Evolutionary conservation across 1,140 invertebrate genomes (phyloP).

Genomic region (Hyphantria cunea): DNA sequence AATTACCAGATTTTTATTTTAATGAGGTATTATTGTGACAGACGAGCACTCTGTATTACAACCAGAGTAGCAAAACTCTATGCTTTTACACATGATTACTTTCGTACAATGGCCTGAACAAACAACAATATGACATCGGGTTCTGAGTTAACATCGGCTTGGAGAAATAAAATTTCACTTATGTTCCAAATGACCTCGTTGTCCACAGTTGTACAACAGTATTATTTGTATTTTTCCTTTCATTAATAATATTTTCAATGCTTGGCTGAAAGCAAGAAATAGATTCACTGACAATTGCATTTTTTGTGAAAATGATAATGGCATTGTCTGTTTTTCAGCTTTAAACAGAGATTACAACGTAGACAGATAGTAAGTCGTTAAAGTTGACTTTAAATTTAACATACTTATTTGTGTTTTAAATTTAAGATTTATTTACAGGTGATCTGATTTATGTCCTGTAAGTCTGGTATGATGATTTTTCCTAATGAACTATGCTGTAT

Average conservation of each 20-base stretch:
- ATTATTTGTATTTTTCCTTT: slow-evolving; percentile 25
- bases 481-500: no score
- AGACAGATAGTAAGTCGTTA: background rate
- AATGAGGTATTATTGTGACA: no score
- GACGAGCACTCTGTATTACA: no score
- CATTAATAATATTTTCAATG: slow-evolving; percentile 25
- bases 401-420: no score
- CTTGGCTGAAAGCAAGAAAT: slow-evolving; percentile 21
- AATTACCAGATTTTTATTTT: slow-evolving; percentile 42
- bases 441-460: no score
- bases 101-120: slow-evolving; percentile 53
- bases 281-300: slow-evolving; percentile 3
- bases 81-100: slow-evolving; percentile 56
- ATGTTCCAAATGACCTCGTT: slow-evolving; percentile 8
- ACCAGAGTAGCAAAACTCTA: slow-evolving; percentile 47
- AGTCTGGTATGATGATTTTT: no score
- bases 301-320: background rate
- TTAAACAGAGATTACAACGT: no score
- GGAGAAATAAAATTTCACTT: slow-evolving; percentile 36
- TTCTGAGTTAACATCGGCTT: slow-evolving; percentile 50
- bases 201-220: slow-evolving; percentile 25
- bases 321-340: slow-evolving; percentile 1
- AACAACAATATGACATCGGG: slow-evolving; percentile 55
- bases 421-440: no score
- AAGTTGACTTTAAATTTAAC: no score